Evolutionary conservation across 2,888 invertebrate species (phyloP).

Genomic region (Sinotaia quadrata): DNA sequence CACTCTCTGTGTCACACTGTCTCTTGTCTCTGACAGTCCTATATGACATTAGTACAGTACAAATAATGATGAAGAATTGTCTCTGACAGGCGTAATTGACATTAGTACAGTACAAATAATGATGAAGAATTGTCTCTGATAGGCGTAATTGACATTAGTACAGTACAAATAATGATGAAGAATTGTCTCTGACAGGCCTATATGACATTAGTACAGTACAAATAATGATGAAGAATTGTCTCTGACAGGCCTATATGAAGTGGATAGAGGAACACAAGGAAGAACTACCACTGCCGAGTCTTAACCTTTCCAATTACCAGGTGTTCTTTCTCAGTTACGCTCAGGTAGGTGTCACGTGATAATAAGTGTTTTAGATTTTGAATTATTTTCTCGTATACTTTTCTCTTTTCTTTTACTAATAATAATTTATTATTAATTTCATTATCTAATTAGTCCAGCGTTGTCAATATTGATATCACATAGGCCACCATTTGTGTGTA

Average conservation of each 20-base stretch:
- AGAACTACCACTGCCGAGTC: slow-evolving; percentile 59
- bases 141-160: no score
- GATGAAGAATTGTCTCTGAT: neutral
- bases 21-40: neutral
- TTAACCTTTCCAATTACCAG: slow-evolving; percentile 67
- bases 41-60: neutral
- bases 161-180: neutral
- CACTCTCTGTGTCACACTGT: no score
- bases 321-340: slow-evolving; percentile 72
- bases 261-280: slow-evolving; percentile 57
- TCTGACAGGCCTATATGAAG: slow-evolving; percentile 56
- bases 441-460: no score
- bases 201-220: neutral
- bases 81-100: neutral
- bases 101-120: neutral
- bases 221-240: neutral
- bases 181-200: neutral
- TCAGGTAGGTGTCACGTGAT: slow-evolving; percentile 58
- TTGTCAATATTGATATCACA: no score
- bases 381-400: no score
- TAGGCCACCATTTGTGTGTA: no score
- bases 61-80: neutral
- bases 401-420: no score
- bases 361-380: no score
- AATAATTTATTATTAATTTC: no score